Base-by-base conservation (phyloP, 2,888 invertebrate species). In the Scelioninae gen. 2 region DNA sequence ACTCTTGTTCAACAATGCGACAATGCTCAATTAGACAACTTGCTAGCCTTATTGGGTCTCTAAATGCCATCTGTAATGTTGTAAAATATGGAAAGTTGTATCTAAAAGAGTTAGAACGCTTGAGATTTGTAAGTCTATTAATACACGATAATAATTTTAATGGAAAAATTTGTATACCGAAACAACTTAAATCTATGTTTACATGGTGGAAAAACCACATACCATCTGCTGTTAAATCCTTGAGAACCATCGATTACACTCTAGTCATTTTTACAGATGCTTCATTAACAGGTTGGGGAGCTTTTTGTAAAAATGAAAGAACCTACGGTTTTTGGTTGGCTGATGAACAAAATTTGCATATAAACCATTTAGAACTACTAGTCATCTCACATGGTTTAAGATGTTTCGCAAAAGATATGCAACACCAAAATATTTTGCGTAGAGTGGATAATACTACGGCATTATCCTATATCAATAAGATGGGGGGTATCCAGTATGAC, bases 231-330 rank as follows among this genome's bases (percentile, higher is more conserved):
- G n/a, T n/a, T n/a, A n/a, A n/a, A n/a, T n/a, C n/a, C n/a, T n/a
- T n/a, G n/a, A n/a, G n/a, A n/a, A n/a, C n/a, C n/a, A n/a, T n/a
- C n/a, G n/a, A n/a, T n/a, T n/a, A n/a, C n/a, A n/a, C n/a, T n/a
- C n/a, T n/a, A n/a, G n/a, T n/a, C n/a, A n/a, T n/a, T 18, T 41
- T 41, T 41, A 41, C 41, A 10, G 41, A 41, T 18, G 41, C 18
- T 7, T 41, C 41, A 3, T 18, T 18, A 10, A 41, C 22, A 2
- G 45, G 22, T 2, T 22, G 45, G 45, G 45, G 22, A n/a, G 45
- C 5, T 11, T 11, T 11, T 45, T 45, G 45, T 25, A 22, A 22
- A 3, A 16, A 6, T n/a, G 16, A 45, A 2, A n/a, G 13, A n/a
- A 6, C 45, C 5, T 5, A 25, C 13, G 45, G 45, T 11, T 22